phyloP scores from a whole-genome alignment of 2,888 invertebrate species.

The Pelosia muscerda region DNA sequence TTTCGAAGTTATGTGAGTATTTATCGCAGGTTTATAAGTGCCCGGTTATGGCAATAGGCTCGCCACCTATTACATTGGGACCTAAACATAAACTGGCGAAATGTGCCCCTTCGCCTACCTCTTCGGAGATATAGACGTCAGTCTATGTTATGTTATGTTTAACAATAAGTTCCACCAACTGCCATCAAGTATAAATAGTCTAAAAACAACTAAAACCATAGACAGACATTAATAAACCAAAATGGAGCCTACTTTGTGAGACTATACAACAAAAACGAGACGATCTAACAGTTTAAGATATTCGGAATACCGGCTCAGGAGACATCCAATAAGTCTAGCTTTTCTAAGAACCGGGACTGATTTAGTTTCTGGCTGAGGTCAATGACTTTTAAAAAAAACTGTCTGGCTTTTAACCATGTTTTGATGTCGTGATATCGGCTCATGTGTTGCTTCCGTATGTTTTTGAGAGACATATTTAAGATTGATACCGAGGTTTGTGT shows the following conservation, averaged over 20 bases:
- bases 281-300: constrained; percentile 39
- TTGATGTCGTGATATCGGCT: constrained; percentile 25
- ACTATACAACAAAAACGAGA: constrained; percentile 18
- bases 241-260: constrained; percentile 11
- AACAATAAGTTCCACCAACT: too few species aligned
- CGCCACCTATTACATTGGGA: too few species aligned
- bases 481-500: neutral
- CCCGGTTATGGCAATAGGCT: too few species aligned
- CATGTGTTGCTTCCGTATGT: neutral
- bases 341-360: constrained; percentile 39
- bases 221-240: constrained; percentile 18
- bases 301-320: constrained; percentile 31
- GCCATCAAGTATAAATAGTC: too few species aligned
- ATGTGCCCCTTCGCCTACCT: too few species aligned
- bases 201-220: constrained; percentile 18
- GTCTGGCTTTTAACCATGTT: constrained; percentile 37
- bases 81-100: too few species aligned
- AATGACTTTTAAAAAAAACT: constrained; percentile 41
- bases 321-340: constrained; percentile 42
- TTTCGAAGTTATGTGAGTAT: too few species aligned
- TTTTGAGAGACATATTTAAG: neutral
- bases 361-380: constrained; percentile 30
- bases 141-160: too few species aligned
- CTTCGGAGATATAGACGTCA: too few species aligned
- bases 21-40: too few species aligned